These are phyloP conservation scores for Catharus bicknelli DNA, from an alignment of 2,113 vertebrate genomes.

Conservation along the genomic window DNA sequence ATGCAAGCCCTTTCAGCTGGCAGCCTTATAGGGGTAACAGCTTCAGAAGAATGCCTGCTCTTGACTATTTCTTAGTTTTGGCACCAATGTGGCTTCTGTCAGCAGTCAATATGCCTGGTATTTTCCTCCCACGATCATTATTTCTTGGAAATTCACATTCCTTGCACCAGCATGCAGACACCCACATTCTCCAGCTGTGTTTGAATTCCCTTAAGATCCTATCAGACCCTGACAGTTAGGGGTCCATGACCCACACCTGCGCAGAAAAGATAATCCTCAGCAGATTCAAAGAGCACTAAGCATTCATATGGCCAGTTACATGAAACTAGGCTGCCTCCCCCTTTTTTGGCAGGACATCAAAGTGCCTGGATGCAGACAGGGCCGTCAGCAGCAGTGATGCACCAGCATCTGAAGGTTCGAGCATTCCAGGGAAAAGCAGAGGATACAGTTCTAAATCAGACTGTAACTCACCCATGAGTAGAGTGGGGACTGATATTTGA, in stretches of 20 bases:
- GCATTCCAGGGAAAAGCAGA: background rate
- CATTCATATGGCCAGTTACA: background rate
- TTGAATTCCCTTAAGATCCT: conserved; percentile 23
- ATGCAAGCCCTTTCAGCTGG: background rate
- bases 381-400: accelerated
- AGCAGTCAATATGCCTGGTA: conserved; percentile 15
- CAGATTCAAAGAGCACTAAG: background rate
- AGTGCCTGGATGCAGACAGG: background rate
- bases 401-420: background rate
- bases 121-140: conserved; percentile 31
- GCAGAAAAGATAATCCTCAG: background rate
- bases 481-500: background rate
- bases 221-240: background rate
- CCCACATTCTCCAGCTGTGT: conserved; percentile 31
- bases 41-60: conserved; percentile 9
- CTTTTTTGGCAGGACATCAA: background rate
- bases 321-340: background rate
- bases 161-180: conserved; percentile 30
- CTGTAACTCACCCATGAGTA: background rate
- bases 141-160: conserved; percentile 57
- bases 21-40: background rate
- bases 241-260: background rate
- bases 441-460: background rate
- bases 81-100: background rate
- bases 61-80: conserved; percentile 17